Percentiles rank a stretch among this genome's conserved stretches.
phyloP scores from a whole-genome alignment of 2,113 vertebrate genomes.

The Phyllostomus discolor region DNA sequence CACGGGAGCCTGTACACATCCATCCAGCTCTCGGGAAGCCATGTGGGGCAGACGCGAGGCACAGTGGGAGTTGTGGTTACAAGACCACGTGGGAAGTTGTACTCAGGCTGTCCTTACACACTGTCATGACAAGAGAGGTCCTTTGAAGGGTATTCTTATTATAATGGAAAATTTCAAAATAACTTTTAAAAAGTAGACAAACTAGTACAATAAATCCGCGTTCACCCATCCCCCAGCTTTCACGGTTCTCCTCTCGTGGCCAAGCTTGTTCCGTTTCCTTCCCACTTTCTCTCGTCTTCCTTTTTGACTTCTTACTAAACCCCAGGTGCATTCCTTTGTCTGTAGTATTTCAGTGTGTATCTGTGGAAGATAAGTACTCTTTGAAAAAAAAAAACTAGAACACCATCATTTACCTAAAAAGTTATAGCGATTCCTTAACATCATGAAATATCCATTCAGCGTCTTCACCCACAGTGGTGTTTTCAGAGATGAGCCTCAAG shows the following conservation, averaged over 20 bases:
- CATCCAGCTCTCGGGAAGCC: not conserved
- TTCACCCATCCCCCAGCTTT: not conserved
- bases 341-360: not conserved
- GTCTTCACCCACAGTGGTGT: not conserved
- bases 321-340: not conserved
- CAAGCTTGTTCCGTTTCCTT: not conserved
- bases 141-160: not conserved
- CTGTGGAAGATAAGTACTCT: not conserved
- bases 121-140: not conserved
- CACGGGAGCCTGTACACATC: not conserved
- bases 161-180: constrained; percentile 10
- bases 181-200: not conserved
- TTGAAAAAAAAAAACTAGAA: not conserved
- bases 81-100: not conserved
- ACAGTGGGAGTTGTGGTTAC: not conserved
- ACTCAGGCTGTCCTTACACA: not conserved
- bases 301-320: not conserved
- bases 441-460: not conserved
- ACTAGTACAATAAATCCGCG: not conserved
- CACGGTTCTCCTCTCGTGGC: not conserved
- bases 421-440: not conserved
- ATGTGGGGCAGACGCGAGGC: not conserved
- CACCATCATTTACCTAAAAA: not conserved
- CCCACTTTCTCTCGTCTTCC: not conserved
- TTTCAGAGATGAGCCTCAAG: not conserved